A percentile compares a stretch with the other conserved stretches of the same genome.
Conservation (phyloP, 1,140 invertebrate species). For the Mercenaria mercenaria region DNA sequence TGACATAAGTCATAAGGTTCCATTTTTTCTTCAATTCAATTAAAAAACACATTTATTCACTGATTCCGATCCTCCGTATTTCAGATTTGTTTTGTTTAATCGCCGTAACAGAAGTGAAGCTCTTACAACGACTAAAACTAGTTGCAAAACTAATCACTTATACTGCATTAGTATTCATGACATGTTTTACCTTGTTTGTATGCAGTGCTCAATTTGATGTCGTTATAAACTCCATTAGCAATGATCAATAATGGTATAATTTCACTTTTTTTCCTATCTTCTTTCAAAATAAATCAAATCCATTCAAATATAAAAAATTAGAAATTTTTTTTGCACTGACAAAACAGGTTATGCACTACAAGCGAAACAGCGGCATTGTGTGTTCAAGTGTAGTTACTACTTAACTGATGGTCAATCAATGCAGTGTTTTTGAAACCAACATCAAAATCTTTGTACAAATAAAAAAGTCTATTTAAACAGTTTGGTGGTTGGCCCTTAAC, state of each 20-base stretch:
- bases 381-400: too few species aligned
- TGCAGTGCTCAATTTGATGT: background rate
- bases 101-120: background rate
- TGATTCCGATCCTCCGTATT: background rate
- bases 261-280: background rate
- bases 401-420: background rate
- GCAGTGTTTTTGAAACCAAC: slow-evolving; percentile 41
- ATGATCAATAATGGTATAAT: background rate
- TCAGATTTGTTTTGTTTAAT: background rate
- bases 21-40: background rate
- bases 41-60: slow-evolving; percentile 6
- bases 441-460: slow-evolving; percentile 17
- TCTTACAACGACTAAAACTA: background rate
- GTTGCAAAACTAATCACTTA: slow-evolving; percentile 11
- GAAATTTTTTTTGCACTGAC: too few species aligned
- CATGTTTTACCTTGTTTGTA: background rate
- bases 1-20: slow-evolving; percentile 13
- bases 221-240: slow-evolving; percentile 7
- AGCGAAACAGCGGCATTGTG: too few species aligned
- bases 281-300: background rate
- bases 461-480: slow-evolving; percentile 31
- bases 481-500: background rate
- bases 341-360: too few species aligned
- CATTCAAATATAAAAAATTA: too few species aligned
- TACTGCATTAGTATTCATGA: slow-evolving; percentile 16